These are phyloP conservation scores for Odontocolon sp. DNA, from an alignment of 2,888 invertebrate genomes.

Conservation along the genomic window DNA sequence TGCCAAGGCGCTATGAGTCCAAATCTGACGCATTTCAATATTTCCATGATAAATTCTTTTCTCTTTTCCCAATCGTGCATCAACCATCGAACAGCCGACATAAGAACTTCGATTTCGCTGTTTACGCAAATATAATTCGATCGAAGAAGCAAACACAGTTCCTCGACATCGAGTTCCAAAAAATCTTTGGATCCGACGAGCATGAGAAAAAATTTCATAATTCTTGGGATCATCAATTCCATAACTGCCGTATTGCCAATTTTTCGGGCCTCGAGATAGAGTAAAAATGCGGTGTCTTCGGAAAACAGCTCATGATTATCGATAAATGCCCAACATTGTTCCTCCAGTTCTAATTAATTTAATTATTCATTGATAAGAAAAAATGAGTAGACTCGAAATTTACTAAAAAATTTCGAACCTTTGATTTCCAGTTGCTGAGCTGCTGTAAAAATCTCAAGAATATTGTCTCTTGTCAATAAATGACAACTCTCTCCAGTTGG, in stretches of 20 bases:
- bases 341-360: constrained; percentile 84
- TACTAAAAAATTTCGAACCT: constrained; percentile 79
- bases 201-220: constrained; percentile 89
- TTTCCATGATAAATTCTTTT: constrained; percentile 82
- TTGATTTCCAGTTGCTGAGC: constrained; percentile 88
- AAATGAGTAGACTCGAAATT: background rate
- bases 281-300: constrained; percentile 88
- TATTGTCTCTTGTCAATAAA: constrained; percentile 86
- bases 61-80: constrained; percentile 87
- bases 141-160: constrained; percentile 85
- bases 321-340: constrained; percentile 90
- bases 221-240: constrained; percentile 88
- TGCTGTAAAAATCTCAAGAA: constrained; percentile 88
- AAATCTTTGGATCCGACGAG: constrained; percentile 90
- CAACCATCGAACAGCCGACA: constrained; percentile 91
- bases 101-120: constrained; percentile 89
- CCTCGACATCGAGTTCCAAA: constrained; percentile 85
- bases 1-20: constrained; percentile 91
- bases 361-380: background rate
- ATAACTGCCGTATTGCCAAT: constrained; percentile 84
- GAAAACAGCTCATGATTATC: constrained; percentile 86
- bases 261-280: constrained; percentile 85
- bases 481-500: constrained; percentile 85
- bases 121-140: constrained; percentile 90
- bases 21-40: constrained; percentile 89